Evolutionary conservation across 2,797 vertebrate species (phyloP), one percentile per base, ranked within the genome.

Genomic region (Psittacula derbiana): DNA sequence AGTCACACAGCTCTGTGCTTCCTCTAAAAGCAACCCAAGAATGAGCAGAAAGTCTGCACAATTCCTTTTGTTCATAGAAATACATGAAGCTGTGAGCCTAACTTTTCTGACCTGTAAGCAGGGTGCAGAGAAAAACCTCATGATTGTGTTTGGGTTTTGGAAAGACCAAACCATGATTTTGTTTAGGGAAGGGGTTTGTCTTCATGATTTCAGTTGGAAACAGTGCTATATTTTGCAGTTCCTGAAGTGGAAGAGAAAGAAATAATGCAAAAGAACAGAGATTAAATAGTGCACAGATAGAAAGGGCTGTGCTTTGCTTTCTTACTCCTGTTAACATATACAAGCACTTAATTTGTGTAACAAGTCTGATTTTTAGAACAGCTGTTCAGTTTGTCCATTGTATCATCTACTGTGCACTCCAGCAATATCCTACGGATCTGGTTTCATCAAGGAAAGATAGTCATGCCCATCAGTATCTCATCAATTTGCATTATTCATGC

Each of bases 401-500:
- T 70, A 10, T 40, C 75, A 47, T 90, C 16, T 11, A 16, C 17
- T 67, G 5, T 73, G 71, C 41, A 27, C 49, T 80, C 52, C 44
- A 78, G 69, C 93, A 91, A 57, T 72, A 75, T 43, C 61, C 6
- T 46, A 25, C 40, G 23, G 75, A 40, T 90, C 62, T 40, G 0
- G 0, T 61, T 92, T 80, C 47, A 64, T 43, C 30, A 66, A 83
- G 62, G 43, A 70, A 89, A 21, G 73, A n/a, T 28, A 44, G 40
- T 83, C 55, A 47, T 49, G 47, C n/a, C 30, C 50, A 21, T 75
- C 73, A 72, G 40, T 61, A 53, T 85, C 76, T 88, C 69, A 81
- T 74, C 58, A 44, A 2, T 90, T 84, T 92, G 47, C 66, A 79
- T 95, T 88, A 86, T 95, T 92, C 90, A 88, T 92, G 50, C 50